These are phyloP conservation scores for Helicorthomorpha holstii DNA, from an alignment of 1,140 invertebrate genomes.

Conservation along the genomic window DNA sequence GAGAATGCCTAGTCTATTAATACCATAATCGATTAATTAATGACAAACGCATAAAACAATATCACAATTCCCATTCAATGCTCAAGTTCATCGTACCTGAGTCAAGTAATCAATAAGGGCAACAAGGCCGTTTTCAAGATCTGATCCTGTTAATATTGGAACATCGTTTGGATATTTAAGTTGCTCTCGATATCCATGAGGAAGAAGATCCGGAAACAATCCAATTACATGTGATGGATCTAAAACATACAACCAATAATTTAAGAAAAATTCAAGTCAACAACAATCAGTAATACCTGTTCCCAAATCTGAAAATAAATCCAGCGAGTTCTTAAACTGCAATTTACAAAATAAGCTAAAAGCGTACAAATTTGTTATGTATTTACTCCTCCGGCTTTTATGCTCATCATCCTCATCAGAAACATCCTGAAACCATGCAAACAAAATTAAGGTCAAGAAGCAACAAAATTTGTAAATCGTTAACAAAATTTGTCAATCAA, in stretches of 20 bases:
- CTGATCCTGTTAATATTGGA: slow-evolving; percentile 55
- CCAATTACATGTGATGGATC: slow-evolving; percentile 89
- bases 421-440: slow-evolving; percentile 64
- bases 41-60: slow-evolving; percentile 1
- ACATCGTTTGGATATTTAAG: slow-evolving; percentile 36
- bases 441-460: too few species aligned
- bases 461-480: too few species aligned
- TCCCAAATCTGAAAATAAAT: slow-evolving; percentile 67
- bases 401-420: slow-evolving; percentile 63
- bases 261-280: too few species aligned
- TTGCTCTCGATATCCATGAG: slow-evolving; percentile 38
- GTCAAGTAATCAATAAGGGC: slow-evolving; percentile 80
- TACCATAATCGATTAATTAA: neutral
- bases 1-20: slow-evolving; percentile 24
- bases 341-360: slow-evolving; percentile 78
- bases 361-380: slow-evolving; percentile 78
- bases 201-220: slow-evolving; percentile 75
- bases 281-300: slow-evolving; percentile 35
- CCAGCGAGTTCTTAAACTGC: slow-evolving; percentile 74
- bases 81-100: slow-evolving; percentile 39
- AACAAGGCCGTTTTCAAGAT: slow-evolving; percentile 70
- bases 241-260: slow-evolving; percentile 19
- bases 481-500: too few species aligned
- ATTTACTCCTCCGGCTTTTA: slow-evolving; percentile 57
- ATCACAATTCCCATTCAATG: slow-evolving; percentile 16